Evolutionary conservation across 2,797 vertebrate species (phyloP).

Genomic region (Galagoides demidoff): DNA sequence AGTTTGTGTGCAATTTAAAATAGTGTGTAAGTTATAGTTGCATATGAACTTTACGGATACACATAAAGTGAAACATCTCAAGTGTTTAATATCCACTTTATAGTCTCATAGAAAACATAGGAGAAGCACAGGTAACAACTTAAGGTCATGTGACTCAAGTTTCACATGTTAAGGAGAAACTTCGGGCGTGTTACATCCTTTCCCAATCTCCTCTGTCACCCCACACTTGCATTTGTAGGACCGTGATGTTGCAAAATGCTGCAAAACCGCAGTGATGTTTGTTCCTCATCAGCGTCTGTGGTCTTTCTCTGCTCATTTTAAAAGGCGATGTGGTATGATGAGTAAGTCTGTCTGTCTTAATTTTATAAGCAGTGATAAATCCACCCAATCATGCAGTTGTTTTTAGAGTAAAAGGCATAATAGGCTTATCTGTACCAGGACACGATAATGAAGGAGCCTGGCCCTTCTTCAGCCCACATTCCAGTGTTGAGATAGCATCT

Average conservation of each 20-base stretch:
- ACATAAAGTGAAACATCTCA: background rate
- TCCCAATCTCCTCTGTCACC: background rate
- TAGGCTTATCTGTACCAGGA: background rate
- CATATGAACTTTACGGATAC: too few species aligned
- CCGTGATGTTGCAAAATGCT: slow-evolving; percentile 12
- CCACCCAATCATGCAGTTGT: background rate
- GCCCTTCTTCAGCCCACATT: background rate
- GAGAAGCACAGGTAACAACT: background rate
- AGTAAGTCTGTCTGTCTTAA: background rate
- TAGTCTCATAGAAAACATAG: background rate
- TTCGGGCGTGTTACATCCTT: background rate
- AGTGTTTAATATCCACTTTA: background rate
- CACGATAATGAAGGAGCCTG: background rate
- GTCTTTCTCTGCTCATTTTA: background rate
- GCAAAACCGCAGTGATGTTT: background rate
- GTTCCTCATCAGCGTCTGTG: background rate
- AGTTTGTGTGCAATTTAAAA: too few species aligned
- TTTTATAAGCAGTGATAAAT: background rate
- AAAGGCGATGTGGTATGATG: background rate
- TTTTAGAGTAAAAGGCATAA: background rate
- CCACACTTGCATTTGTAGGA: background rate
- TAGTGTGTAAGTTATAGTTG: too few species aligned
- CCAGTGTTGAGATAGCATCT: background rate
- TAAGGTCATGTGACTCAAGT: background rate
- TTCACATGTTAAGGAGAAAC: background rate